Conservation (phyloP, 1,140 invertebrate genomes). For the Heliothis subflexa region DNA sequence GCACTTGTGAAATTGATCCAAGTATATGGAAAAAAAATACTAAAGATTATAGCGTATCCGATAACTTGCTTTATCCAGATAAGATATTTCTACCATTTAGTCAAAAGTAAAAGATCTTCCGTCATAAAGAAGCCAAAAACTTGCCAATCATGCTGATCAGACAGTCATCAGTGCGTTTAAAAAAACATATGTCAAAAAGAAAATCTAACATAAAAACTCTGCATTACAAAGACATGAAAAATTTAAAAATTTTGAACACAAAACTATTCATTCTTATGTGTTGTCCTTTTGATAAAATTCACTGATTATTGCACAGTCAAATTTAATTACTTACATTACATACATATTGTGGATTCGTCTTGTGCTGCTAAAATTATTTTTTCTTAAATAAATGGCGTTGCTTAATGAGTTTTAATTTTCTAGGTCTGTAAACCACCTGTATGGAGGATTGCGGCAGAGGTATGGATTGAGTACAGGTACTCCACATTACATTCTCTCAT, state of each 20-base stretch:
- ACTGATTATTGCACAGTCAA: conserved; percentile 40
- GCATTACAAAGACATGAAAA: neutral
- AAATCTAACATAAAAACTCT: neutral
- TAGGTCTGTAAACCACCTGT: conserved; percentile 79
- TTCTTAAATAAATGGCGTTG: conserved; percentile 1
- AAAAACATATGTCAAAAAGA: neutral
- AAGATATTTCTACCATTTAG: no score
- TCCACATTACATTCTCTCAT: neutral
- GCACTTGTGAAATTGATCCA: neutral
- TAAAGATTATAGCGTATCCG: no score
- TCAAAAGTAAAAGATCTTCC: no score
- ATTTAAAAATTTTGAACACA: neutral
- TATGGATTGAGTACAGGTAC: conserved; percentile 50
- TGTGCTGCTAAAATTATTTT: conserved; percentile 24
- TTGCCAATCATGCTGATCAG: neutral
- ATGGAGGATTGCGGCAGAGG: conserved; percentile 63
- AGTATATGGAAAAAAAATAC: conserved; percentile 2
- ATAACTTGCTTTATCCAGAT: no score
- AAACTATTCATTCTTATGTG: conserved; percentile 26
- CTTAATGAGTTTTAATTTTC: conserved; percentile 66
- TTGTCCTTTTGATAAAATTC: conserved; percentile 18
- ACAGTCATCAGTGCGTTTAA: neutral
- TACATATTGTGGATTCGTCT: conserved; percentile 45
- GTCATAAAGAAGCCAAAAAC: no score
- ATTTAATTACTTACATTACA: neutral